Base-by-base conservation (phyloP, 2,113 vertebrate genomes). In the Numida meleagris region DNA sequence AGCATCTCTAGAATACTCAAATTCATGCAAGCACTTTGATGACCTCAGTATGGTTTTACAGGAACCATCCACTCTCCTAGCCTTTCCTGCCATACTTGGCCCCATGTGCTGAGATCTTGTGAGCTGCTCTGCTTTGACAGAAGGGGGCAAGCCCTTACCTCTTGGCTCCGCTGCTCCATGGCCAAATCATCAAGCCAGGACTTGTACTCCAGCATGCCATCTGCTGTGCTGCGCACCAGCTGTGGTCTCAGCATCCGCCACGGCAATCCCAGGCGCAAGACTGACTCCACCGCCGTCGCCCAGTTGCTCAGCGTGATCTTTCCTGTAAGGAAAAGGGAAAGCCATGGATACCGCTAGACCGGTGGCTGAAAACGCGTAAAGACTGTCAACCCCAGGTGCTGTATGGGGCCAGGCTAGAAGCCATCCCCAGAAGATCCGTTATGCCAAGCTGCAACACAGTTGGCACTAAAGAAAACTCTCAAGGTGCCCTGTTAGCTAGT, bases 221-320 rank as follows among this genome's bases (percentile, higher is more conserved):
- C 88, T 0, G 16, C 12, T 0, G 82, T 63, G 68, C 76, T 91
- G 88, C 40, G 75, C 72, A 96, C 97, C 66, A 97, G 98, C 96
- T 99, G 99, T 0, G 98, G 96, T 43, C 98, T 97, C 87, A 99
- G 96, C 95, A 99, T 98, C 71, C 98, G 92, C 99, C 99, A 99
- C 1, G 99, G 99, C 89, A 99, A 70, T 6, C 98, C 98, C 42
- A 99, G 97, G 4, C 87, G 98, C 81, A 99, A 66, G 20, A 98
- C 98, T 0, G 95, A 97, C 96, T 99, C 99, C 86, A 98, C 96
- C 0, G 98, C 98, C 0, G 83, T 96, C 0, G 98, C 99, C 99
- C 99, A 99, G 93, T 98, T 97, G 17, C 96, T 98, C 55, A 98
- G 65, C 1, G 97, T 94, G 94, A 98, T 97, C 7, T 40, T 57